Conservation (phyloP, 2,888 invertebrate species). For the Atethmia centrago region DNA sequence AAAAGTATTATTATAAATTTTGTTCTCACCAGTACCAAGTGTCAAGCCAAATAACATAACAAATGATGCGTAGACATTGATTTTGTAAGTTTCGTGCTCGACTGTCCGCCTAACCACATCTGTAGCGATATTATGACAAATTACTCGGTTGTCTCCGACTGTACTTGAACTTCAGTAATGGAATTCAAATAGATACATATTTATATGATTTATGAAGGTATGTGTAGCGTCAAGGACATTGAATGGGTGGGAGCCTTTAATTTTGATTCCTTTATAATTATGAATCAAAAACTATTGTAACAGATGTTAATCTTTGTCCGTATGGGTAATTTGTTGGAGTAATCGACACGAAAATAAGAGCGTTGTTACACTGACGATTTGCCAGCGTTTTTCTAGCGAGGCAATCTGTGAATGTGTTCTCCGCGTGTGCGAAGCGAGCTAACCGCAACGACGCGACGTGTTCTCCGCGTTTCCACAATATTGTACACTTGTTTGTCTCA, state of each 20-base stretch:
- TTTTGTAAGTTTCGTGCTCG: constrained; percentile 53
- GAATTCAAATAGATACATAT: constrained; percentile 19
- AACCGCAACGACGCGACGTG: no score
- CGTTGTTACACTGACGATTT: no score
- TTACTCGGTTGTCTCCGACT: constrained; percentile 50
- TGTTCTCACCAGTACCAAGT: constrained; percentile 31
- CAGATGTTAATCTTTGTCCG: no score
- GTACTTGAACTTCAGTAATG: constrained; percentile 65
- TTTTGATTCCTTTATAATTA: background rate
- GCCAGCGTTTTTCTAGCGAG: no score
- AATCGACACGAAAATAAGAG: no score
- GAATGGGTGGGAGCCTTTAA: background rate
- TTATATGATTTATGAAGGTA: constrained; percentile 31
- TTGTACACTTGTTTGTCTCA: no score
- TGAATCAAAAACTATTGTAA: no score
- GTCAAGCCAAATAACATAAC: constrained; percentile 20
- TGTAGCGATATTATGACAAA: constrained; percentile 59
- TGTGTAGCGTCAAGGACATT: constrained; percentile 3
- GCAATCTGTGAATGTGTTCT: no score
- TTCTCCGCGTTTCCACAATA: no score
- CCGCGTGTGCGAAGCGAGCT: no score
- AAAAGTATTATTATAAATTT: no score
- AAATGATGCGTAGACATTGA: constrained; percentile 53
- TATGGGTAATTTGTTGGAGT: no score
- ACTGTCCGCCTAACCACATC: constrained; percentile 43